Percentiles rank a stretch among this genome's conserved stretches.
phyloP scores from a whole-genome alignment of 2,797 vertebrate species.

The Anguilla pacifica region DNA sequence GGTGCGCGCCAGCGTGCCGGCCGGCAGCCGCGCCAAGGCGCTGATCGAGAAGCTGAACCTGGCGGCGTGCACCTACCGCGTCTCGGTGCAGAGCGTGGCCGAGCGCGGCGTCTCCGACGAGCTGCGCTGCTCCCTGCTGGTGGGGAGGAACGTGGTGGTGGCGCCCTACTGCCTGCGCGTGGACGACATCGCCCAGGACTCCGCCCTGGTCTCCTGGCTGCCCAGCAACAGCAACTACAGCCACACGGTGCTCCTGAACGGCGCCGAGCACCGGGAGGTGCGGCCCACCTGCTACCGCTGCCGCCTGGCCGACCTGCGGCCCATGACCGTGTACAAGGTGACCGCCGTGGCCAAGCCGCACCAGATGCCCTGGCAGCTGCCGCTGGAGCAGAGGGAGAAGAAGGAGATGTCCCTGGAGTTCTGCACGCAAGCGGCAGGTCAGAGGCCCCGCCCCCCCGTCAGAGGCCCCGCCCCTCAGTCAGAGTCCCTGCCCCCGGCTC shows the following conservation, averaged over 20 bases:
- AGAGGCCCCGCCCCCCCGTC: constrained; percentile 26
- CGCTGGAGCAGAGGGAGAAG: constrained; percentile 92
- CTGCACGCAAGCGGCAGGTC: constrained; percentile 94
- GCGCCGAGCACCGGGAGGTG: constrained; percentile 83
- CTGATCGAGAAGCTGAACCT: constrained; percentile 94
- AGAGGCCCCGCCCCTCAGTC: too few relatives aligned
- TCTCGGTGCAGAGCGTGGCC: constrained; percentile 87
- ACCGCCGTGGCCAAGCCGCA: constrained; percentile 90
- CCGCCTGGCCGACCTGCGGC: constrained; percentile 40
- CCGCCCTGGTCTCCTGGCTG: constrained; percentile 92
- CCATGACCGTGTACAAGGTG: constrained; percentile 88
- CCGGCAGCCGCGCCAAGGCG: constrained; percentile 83
- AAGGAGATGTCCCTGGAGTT: constrained; percentile 93
- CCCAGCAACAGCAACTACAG: constrained; percentile 97
- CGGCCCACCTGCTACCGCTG: not conserved
- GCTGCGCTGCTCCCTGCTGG: constrained; percentile 89
- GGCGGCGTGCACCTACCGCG: constrained; percentile 83
- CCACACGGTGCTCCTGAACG: constrained; percentile 90
- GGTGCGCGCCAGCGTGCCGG: constrained; percentile 77
- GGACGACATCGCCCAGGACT: constrained; percentile 87
- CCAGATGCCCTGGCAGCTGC: constrained; percentile 98
- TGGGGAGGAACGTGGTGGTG: constrained; percentile 90
- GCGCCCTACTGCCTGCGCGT: constrained; percentile 89
- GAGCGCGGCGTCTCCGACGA: constrained; percentile 86
- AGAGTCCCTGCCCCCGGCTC: too few relatives aligned